Conservation (phyloP, 1,140 invertebrate species). For the Caenorhabditis remanei region DNA sequence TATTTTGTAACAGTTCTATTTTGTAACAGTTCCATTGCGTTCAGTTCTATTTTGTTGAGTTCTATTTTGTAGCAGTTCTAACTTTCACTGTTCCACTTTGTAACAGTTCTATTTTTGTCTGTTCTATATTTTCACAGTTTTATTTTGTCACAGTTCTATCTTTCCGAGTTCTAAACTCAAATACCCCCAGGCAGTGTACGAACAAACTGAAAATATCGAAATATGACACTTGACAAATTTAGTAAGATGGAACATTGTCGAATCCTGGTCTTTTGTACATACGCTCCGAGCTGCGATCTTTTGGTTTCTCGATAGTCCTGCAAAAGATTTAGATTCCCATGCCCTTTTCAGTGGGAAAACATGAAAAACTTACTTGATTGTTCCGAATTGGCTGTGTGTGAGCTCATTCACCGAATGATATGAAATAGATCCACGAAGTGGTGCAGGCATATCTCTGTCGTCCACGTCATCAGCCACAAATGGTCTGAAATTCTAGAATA, state of each 20-base stretch:
- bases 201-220: not conserved
- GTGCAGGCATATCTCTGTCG: conserved; percentile 67
- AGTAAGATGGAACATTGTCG: conserved; percentile 77
- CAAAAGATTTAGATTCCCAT: not conserved
- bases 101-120: no score
- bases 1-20: no score
- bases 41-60: no score
- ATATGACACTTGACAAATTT: not conserved
- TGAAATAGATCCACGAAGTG: conserved; percentile 65
- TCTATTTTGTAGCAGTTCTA: no score
- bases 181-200: no score
- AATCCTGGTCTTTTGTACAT: conserved; percentile 75
- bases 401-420: conserved; percentile 72
- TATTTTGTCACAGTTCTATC: no score
- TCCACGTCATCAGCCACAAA: conserved; percentile 74
- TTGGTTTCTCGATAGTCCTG: conserved; percentile 69
- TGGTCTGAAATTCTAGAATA: conserved; percentile 67
- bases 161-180: no score
- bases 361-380: conserved; percentile 41
- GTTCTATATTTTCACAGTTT: no score
- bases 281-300: conserved; percentile 70
- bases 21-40: no score
- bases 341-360: not conserved
- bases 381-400: conserved; percentile 42
- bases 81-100: no score